Evolutionary conservation across 2,888 invertebrate genomes (phyloP), one percentile per base, ranked within the genome.

Genomic region (Drosophila neotestacea): DNA sequence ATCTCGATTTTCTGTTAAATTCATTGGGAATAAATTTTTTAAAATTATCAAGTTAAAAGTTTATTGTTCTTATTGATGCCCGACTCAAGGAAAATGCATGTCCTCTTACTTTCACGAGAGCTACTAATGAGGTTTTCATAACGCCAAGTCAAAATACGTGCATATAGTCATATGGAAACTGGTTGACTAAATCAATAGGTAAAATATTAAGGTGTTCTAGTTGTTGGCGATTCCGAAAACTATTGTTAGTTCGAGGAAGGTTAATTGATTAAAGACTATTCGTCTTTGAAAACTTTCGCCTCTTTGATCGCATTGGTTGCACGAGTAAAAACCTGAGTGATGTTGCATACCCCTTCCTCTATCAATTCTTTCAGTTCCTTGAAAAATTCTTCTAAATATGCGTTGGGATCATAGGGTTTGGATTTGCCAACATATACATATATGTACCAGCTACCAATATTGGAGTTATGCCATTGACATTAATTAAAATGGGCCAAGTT

Each of bases 401-500:
- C 7, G 13, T 39, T 39, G 4, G 39, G 39, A 7, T 39, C 39
- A 16, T 7, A 13, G 13, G 39, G 13, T 13, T 39, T 39, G 13
- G 39, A 39, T 13, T 39, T 39, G 7, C 39, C 39, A 4, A 41
- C 16, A 16, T 16, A 41, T 41, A 41, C n/a, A 4, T 16, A n/a
- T n/a, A n/a, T n/a, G n/a, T n/a, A n/a, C 16, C 41, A 13, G 41
- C 41, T 41, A 41, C 41, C 4, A 41, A 16, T 41, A 41, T 7
- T 3, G 41, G 16, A 7, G 41, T 7, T 41, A 16, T 41, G 13
- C 41, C 41, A 41, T 41, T 41, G 41, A 41, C 16, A 16, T 41
- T 13, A 16, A 41, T 41, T 41, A 41, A 41, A 41, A 41, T 39
- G 13, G 39, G 39, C 39, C 39, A 39, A 39, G 39, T 13, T 39